phyloP scores from a whole-genome alignment of 1,140 invertebrate species.

The Brachionus plicatilis region DNA sequence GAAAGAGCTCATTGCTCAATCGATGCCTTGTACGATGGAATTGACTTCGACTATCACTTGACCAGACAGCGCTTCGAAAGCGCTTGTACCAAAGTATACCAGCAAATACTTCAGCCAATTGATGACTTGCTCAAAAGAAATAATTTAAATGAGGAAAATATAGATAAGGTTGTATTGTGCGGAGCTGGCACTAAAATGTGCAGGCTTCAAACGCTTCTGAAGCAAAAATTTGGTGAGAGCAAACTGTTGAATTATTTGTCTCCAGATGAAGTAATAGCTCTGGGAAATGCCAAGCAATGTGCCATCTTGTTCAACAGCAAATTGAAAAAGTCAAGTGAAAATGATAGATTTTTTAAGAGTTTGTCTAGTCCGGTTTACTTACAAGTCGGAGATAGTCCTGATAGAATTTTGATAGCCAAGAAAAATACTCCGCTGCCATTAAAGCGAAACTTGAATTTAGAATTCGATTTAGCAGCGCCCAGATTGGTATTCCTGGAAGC shows the following conservation, averaged over 20 bases:
- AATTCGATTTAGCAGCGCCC: not conserved
- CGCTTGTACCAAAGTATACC: conserved; percentile 1
- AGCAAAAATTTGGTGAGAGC: conserved; percentile 7
- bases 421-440: conserved; percentile 19
- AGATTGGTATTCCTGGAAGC: not conserved
- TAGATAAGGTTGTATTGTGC: conserved; percentile 11
- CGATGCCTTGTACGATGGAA: conserved; percentile 37
- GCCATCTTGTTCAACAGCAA: not conserved
- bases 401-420: not conserved
- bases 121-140: not conserved
- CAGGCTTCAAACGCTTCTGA: not conserved
- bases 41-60: conserved; percentile 33
- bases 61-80: conserved; percentile 28
- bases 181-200: conserved; percentile 34
- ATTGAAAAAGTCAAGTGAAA: not conserved
- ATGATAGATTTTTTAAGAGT: conserved; percentile 24
- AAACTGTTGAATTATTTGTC: conserved; percentile 6
- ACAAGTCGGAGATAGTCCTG: not conserved
- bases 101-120: conserved; percentile 28
- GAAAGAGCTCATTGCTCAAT: conserved; percentile 38
- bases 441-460: conserved; percentile 27
- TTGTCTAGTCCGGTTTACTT: conserved; percentile 19
- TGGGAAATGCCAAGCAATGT: conserved; percentile 31
- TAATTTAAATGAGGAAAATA: not conserved
- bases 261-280: conserved; percentile 33